phyloP scores from a whole-genome alignment of 2,888 invertebrate species.

The Synanthedon formicaeformis region DNA sequence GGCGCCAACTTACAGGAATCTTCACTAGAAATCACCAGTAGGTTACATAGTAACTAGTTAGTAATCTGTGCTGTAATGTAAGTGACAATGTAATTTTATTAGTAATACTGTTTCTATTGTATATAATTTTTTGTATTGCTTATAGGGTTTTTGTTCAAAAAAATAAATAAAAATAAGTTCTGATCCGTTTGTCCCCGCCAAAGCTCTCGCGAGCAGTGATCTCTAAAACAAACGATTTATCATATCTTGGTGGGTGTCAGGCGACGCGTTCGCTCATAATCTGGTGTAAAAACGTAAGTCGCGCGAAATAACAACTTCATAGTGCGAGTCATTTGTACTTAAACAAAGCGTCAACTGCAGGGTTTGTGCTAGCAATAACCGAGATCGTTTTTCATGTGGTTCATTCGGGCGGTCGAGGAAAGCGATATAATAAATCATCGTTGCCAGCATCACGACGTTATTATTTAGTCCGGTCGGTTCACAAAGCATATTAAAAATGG shows the following conservation, averaged over 20 bases:
- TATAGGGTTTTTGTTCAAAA: no score
- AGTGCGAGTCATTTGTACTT: constrained; percentile 67
- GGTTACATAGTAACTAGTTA: no score
- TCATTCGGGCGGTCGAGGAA: constrained; percentile 66
- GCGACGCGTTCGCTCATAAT: constrained; percentile 18
- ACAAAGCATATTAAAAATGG: neutral
- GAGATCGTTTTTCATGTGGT: constrained; percentile 68
- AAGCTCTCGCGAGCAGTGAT: constrained; percentile 5
- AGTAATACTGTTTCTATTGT: no score
- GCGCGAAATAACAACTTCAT: constrained; percentile 52
- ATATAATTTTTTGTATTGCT: no score
- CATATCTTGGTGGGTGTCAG: constrained; percentile 20
- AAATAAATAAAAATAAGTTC: neutral
- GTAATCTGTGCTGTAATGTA: no score
- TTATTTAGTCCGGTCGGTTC: constrained; percentile 61
- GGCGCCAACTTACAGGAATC: no score
- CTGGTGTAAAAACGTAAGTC: constrained; percentile 50
- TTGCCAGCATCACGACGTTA: constrained; percentile 63
- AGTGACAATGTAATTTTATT: no score
- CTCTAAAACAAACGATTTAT: constrained; percentile 39
- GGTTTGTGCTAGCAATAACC: constrained; percentile 64
- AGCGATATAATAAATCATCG: constrained; percentile 69
- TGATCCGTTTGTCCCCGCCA: neutral
- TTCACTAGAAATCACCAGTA: no score
- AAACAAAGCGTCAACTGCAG: constrained; percentile 70